phyloP scores from a whole-genome alignment of 2,797 vertebrate species.

The Anisognathus igniventris region DNA sequence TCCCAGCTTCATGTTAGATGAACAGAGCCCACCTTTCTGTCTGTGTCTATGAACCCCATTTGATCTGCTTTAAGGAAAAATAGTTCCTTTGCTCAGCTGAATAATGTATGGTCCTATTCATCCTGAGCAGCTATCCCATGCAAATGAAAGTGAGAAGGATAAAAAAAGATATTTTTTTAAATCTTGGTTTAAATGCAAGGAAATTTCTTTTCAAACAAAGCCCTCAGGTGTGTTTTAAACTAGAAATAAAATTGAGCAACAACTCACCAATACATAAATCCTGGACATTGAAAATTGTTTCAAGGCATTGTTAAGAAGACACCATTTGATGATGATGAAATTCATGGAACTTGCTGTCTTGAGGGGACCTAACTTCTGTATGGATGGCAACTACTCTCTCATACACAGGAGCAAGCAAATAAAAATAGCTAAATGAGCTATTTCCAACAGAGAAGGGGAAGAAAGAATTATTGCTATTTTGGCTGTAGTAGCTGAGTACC shows the following conservation, averaged over 20 bases:
- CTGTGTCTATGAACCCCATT: neutral
- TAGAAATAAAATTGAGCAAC: neutral
- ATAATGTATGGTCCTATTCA: neutral
- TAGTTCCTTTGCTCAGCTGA: neutral
- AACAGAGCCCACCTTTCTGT: neutral
- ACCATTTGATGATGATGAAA: neutral
- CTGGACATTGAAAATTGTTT: neutral
- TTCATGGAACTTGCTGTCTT: neutral
- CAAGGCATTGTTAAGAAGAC: neutral
- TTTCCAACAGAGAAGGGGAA: slow-evolving; percentile 5
- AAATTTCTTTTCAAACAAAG: neutral
- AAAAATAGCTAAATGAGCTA: slow-evolving; percentile 45
- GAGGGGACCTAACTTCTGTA: neutral
- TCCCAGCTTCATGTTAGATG: neutral
- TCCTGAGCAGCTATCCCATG: neutral
- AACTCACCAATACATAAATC: neutral
- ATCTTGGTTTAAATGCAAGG: neutral
- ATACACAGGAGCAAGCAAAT: neutral
- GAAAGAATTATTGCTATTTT: slow-evolving; percentile 26
- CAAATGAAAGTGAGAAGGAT: neutral
- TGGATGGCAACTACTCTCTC: neutral
- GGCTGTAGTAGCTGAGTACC: neutral
- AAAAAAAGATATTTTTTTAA: fast-evolving
- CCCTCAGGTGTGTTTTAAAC: neutral
- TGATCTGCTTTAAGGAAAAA: neutral